Evolutionary conservation across 1,140 invertebrate species (phyloP).

Genomic region (Caenorhabditis elegans): WBcel235 BX284605.5:11492001-11492500

Average conservation of each 20-base stretch:
- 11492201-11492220: not conserved
- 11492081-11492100: not conserved
- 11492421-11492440: too few species aligned
- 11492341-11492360: not conserved
- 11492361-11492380: not conserved
- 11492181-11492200: not conserved
- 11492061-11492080: not conserved
- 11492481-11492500: not conserved
- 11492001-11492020: not conserved
- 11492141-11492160: not conserved
- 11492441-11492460: not conserved
- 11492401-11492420: not conserved
- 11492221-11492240: not conserved
- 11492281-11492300: not conserved
- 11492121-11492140: not conserved
- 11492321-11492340: not conserved
- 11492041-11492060: not conserved
- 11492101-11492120: not conserved
- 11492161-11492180: not conserved
- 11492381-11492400: not conserved
- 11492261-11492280: not conserved
- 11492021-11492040: not conserved
- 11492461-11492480: not conserved
- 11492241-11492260: not conserved
- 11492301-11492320: not conserved